Evolutionary conservation across 2,888 invertebrate genomes (phyloP).

Genomic region (Agrotis segetum): DNA sequence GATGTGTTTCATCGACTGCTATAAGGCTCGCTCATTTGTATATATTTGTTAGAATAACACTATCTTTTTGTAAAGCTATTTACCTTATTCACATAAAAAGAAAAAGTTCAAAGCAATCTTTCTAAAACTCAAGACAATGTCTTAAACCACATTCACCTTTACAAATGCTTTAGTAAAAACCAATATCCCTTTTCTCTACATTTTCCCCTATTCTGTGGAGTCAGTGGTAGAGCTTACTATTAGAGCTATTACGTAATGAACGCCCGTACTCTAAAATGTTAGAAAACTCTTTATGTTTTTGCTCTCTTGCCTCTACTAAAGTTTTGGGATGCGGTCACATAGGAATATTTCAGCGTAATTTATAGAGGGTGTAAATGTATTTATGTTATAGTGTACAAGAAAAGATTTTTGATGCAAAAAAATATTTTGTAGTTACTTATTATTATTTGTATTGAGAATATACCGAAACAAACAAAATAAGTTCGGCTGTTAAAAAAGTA

Average conservation of each 20-base stretch:
- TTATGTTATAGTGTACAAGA: constrained; percentile 17
- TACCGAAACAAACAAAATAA: no score
- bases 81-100: not conserved
- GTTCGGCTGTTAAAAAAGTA: no score
- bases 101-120: not conserved
- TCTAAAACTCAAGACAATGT: not conserved
- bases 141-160: constrained; percentile 23
- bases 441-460: no score
- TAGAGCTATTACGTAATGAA: constrained; percentile 58
- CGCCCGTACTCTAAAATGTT: constrained; percentile 38
- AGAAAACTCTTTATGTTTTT: constrained; percentile 40
- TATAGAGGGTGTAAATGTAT: constrained; percentile 30
- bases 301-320: constrained; percentile 8
- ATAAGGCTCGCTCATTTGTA: no score
- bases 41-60: no score
- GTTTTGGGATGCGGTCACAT: constrained; percentile 39
- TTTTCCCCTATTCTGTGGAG: constrained; percentile 24
- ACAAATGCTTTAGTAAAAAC: constrained; percentile 43
- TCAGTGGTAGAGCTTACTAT: constrained; percentile 32
- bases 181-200: constrained; percentile 14
- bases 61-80: not conserved
- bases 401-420: constrained; percentile 12
- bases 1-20: no score
- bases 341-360: constrained; percentile 34
- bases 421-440: not conserved